These are phyloP conservation scores for Drosophila affinis DNA, from an alignment of 2,888 invertebrate genomes.

Conservation along the genomic window DNA sequence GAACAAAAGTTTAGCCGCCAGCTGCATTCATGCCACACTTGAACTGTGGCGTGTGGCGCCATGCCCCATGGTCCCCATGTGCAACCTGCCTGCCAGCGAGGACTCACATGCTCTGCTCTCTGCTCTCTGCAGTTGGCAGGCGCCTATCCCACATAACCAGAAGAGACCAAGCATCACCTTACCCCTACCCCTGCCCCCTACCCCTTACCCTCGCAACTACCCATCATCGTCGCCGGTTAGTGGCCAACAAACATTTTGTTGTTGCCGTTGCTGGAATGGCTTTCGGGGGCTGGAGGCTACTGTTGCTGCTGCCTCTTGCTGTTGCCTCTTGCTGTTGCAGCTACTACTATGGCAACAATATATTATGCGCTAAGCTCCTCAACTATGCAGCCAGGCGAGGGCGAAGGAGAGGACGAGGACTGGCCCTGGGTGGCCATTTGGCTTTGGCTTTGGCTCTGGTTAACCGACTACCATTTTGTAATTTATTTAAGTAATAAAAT, in stretches of 20 bases:
- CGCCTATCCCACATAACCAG: background rate
- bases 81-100: background rate
- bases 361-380: conserved; percentile 70
- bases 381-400: conserved; percentile 38
- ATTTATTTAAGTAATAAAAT: conserved; percentile 78
- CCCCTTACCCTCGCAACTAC: background rate
- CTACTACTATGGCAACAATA: conserved; percentile 57
- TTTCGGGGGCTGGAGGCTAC: background rate
- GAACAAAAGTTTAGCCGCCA: background rate
- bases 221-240: conserved; percentile 15
- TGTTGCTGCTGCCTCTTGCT: background rate
- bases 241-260: conserved; percentile 32
- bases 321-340: conserved; percentile 13
- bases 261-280: conserved; percentile 24
- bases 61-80: background rate
- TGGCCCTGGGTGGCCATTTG: conserved; percentile 29
- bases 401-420: too few species aligned
- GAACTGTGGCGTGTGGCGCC: background rate
- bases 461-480: conserved; percentile 78
- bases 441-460: conserved; percentile 61
- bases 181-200: background rate
- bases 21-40: background rate
- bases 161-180: background rate
- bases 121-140: conserved; percentile 10
- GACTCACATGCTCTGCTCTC: background rate